These are phyloP conservation scores for Flexamia atlantica DNA, from an alignment of 2,888 invertebrate genomes.

Conservation along the genomic window DNA sequence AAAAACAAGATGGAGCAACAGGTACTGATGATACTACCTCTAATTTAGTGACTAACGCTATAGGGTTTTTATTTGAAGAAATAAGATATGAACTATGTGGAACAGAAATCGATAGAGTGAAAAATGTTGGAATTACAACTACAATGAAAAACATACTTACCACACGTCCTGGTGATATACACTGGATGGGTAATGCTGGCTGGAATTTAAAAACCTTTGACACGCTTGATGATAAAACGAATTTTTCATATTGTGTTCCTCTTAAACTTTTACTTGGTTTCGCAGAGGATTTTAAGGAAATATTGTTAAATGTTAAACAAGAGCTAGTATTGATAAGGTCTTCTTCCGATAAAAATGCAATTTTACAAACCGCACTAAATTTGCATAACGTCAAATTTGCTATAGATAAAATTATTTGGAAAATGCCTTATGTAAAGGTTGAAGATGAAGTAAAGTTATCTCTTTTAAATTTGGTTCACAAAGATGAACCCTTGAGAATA, in stretches of 20 bases:
- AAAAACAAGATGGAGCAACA: not conserved
- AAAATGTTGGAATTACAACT: not conserved
- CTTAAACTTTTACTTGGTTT: constrained; percentile 33
- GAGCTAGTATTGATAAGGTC: not conserved
- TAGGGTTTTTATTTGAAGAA: not conserved
- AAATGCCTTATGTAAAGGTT: constrained; percentile 3
- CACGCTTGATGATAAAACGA: not conserved
- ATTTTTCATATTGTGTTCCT: constrained; percentile 34
- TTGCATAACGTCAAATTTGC: not conserved
- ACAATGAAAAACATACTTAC: not conserved
- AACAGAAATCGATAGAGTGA: constrained; percentile 1
- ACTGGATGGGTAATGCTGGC: constrained; percentile 21
- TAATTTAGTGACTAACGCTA: not conserved
- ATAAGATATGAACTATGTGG: not conserved
- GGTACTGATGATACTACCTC: not conserved
- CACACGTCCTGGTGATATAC: not conserved
- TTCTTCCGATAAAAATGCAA: constrained; percentile 25
- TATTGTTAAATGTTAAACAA: constrained; percentile 32
- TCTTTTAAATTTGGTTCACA: not conserved
- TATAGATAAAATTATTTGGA: constrained; percentile 10
- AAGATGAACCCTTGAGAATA: not conserved
- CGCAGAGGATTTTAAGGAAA: constrained; percentile 30
- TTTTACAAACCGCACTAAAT: not conserved
- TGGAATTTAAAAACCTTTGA: constrained; percentile 6
- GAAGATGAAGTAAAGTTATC: constrained; percentile 15